Conservation (phyloP, 2,888 invertebrate species). For the Drosophila ustulata region DNA sequence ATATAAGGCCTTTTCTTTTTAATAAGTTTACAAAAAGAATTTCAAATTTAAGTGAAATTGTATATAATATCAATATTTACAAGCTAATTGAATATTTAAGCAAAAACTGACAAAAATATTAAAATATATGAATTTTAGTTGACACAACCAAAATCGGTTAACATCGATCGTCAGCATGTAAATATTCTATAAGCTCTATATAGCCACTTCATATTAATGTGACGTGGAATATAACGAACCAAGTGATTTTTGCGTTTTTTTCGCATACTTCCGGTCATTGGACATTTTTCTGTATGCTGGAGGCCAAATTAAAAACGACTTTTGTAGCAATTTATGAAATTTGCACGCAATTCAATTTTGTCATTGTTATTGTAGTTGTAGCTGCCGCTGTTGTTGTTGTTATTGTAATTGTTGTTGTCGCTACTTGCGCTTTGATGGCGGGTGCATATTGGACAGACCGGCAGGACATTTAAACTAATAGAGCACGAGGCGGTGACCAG, state of each 20-base stretch:
- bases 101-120: too few species aligned
- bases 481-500: constrained; percentile 16
- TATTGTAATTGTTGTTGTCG: constrained; percentile 23
- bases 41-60: too few species aligned
- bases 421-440: constrained; percentile 60
- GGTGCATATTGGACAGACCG: constrained; percentile 30
- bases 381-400: constrained; percentile 17
- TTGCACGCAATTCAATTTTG: constrained; percentile 72
- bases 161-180: not conserved
- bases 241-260: constrained; percentile 6
- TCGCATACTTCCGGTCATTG: constrained; percentile 45
- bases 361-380: constrained; percentile 46
- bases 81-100: too few species aligned
- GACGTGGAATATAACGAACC: constrained; percentile 12
- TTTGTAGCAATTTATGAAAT: constrained; percentile 73
- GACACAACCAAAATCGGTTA: too few species aligned
- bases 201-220: constrained; percentile 2
- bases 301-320: constrained; percentile 66
- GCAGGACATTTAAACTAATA: constrained; percentile 35
- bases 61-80: too few species aligned
- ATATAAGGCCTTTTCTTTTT: too few species aligned
- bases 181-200: not conserved
- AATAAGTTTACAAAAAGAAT: not conserved
- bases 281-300: constrained; percentile 43
- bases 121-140: too few species aligned